Base-by-base conservation (phyloP, 53 echinoderm and acorn worm species). In the Echinarachnius parma region DNA sequence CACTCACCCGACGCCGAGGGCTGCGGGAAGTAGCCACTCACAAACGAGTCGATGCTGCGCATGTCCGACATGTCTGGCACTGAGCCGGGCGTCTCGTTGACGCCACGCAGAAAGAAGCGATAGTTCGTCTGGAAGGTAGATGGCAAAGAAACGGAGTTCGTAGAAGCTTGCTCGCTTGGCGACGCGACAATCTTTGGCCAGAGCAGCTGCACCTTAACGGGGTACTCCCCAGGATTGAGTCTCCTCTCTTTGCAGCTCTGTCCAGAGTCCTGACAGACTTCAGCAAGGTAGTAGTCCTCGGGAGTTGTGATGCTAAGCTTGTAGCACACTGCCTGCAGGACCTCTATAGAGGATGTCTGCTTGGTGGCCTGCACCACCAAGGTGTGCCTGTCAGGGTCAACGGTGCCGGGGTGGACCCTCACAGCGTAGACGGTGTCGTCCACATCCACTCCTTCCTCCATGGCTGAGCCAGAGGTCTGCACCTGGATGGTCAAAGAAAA, bases 21-120 rank as follows among this genome's bases (percentile, higher is more conserved):
- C 62, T 91, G 85, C 29, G 91, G 98, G 75, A 91, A 90, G 44
- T 92, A 98, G 32, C 88, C 85, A 28, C 90, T 98, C 62, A 98
- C 90, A 61, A 98, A 98, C 46, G 98, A 88, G 67, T 91, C 91
- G 28, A 98, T 87, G 62, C 68, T 92, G 44, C 61, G 44, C 55
- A 83, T 83, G 64, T 86, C 93, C 11, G 84, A 61, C 29, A 87
- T 66, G 72, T 94, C 86, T 27, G 75, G 71, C 15, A 71, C 65
- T 28, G 64, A 76, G 31, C 79, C 81, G 16, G 90, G 84, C 16
- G 81, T 81, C 53, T 98, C 91, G 48, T 91, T 77, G 27, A 88
- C 60, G 55, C 81, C 82, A 19, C 91, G 75, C 30, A 96, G 69
- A 32, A 91, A 91, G 72, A 96, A 96, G 64, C 86, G 84, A 61